Evolutionary conservation across 2,113 vertebrate genomes (phyloP).

Genomic region (Bos taurus): ARS-UCD2.0 NC_037352.1:27851501-27852000

Average conservation of each 20-base stretch:
- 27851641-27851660: background rate
- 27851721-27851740: background rate
- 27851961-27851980: background rate
- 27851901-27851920: background rate
- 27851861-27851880: background rate
- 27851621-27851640: background rate
- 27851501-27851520: background rate
- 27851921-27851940: background rate
- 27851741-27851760: background rate
- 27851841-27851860: background rate
- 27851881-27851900: background rate
- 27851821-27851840: background rate
- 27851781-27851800: background rate
- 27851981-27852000: background rate
- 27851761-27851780: background rate
- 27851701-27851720: background rate
- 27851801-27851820: constrained; percentile 24
- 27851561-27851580: background rate
- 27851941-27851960: background rate
- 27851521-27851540: background rate
- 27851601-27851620: constrained; percentile 12
- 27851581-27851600: background rate
- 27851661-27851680: background rate
- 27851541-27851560: background rate
- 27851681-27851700: background rate